Conservation (phyloP, 2,113 vertebrate genomes). For the Ivindomyrus marchei region DNA sequence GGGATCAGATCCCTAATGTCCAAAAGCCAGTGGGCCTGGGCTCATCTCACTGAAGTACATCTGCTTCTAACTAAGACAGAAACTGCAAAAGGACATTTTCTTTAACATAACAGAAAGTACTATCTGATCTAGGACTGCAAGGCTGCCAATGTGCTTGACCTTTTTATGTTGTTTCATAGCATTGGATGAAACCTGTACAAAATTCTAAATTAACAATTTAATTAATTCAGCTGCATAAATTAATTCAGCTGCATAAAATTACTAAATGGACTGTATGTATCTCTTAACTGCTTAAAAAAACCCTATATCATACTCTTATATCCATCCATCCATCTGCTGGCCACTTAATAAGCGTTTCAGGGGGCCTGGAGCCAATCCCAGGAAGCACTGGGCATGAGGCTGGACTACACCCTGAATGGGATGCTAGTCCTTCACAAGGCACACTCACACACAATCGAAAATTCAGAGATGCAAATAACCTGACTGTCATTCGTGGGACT, state of each 20-base stretch:
- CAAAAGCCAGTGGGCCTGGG: not conserved
- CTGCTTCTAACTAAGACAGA: not conserved
- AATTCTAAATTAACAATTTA: not conserved
- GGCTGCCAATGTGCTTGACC: too few relatives aligned
- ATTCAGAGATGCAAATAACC: not conserved
- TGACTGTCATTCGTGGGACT: not conserved
- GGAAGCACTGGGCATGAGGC: not conserved
- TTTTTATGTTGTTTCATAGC: not conserved
- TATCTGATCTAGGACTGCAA: not conserved
- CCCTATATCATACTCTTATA: not conserved
- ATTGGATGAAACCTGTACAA: not conserved
- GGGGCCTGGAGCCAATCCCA: not conserved
- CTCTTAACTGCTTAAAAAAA: not conserved
- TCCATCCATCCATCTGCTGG: not conserved
- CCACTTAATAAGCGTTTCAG: not conserved
- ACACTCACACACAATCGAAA: not conserved
- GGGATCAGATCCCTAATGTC: slow-evolving; percentile 4
- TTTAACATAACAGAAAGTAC: not conserved
- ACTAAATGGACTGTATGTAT: not conserved
- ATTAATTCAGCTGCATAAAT: not conserved
- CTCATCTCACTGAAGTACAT: not conserved
- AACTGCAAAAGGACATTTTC: not conserved
- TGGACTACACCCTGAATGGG: not conserved
- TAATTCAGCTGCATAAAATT: not conserved
- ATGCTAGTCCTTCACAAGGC: not conserved